Evolutionary conservation across 2,888 invertebrate species (phyloP), one percentile per base, ranked within the genome.

Genomic region (Polietes domitor): DNA sequence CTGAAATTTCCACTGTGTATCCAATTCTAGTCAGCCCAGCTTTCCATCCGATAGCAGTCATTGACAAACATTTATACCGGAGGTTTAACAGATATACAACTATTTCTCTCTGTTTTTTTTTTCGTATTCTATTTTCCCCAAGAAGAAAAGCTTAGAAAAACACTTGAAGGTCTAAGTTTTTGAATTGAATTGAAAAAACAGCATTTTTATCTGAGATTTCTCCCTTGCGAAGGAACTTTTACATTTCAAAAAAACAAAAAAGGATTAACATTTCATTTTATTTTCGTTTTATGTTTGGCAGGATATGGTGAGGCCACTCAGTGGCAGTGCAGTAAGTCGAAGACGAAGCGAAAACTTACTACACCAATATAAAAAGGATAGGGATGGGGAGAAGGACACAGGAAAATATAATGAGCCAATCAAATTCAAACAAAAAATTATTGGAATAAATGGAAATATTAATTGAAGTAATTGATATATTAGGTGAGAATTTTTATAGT

Each of bases 171-270:
- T 76, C 81, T 72, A 84, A 81, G 73, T 81, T 84, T 78, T 78
- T 70, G 76, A 84, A 79, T 70, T 43, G 53, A 78, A 65, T 53
- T 71, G 41, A 1, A 73, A 55, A 61, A 75, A 63, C 21, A n/a
- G 17, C 75, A 72, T 43, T 84, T 26, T 84, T 81, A 84, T 84
- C 84, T 84, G 61, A 81, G 81, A 84, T 84, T 81, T 84, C 76
- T 78, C 76, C 78, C 81, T 79, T 81, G 24, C 78, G 73, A 79
- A 84, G 73, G 71, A 75, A 80, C 63, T 37, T 50, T 61, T 72
- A 21, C 17, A 37, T 47, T 47, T 71, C 47, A 53, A 15, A 26
- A 10, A n/a, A 70, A 50, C 47, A 41, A 19, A 47, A 72, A 78
- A 50, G 75, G 65, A 55, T 84, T 81, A 73, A 78, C 37, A 76